A percentile compares a stretch with the other conserved stretches of the same genome.
Evolutionary conservation across 2,113 vertebrate genomes (phyloP).

Genomic region (Macquaria ambigua): DNA sequence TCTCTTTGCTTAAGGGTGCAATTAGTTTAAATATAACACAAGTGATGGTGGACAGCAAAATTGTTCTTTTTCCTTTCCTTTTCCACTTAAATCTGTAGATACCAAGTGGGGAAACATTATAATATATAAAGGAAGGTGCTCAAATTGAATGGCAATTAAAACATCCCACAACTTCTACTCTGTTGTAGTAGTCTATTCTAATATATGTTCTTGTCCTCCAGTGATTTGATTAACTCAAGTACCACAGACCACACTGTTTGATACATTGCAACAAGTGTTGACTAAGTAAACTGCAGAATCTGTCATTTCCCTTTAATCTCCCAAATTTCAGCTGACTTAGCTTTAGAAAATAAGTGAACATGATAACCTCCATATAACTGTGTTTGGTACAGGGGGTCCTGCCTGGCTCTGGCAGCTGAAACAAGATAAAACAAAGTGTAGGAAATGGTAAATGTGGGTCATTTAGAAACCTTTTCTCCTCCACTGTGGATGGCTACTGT

Average conservation of each 20-base stretch:
- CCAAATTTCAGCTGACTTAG: background rate
- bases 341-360: constrained; percentile 1
- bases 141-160: background rate
- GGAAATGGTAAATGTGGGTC: background rate
- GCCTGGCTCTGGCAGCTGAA: background rate
- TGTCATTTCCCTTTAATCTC: background rate
- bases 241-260: no score
- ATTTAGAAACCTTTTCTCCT: background rate
- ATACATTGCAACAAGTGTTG: background rate
- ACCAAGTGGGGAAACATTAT: background rate
- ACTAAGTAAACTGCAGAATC: background rate
- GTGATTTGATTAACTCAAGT: no score
- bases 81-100: background rate
- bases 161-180: background rate
- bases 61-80: background rate
- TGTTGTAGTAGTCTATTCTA: background rate
- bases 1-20: constrained; percentile 20
- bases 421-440: background rate
- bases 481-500: background rate
- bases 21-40: constrained; percentile 28
- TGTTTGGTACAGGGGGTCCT: background rate
- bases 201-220: background rate
- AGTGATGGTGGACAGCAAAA: constrained; percentile 6
- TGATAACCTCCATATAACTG: background rate
- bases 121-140: background rate